phyloP scores from a whole-genome alignment of 2,888 invertebrate genomes.

The Spisula subtruncata region DNA sequence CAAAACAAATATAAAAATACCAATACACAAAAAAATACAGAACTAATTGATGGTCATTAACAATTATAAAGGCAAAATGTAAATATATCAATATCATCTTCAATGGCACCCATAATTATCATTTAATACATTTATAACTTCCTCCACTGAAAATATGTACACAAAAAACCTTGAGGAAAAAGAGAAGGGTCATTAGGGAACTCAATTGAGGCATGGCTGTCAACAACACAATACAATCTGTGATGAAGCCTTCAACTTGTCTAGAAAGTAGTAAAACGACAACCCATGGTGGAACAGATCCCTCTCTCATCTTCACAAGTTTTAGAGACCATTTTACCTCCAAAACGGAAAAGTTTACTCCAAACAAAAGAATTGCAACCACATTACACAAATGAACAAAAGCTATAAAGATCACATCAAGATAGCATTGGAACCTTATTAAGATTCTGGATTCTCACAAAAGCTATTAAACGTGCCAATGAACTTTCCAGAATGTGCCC shows the following conservation, averaged over 20 bases:
- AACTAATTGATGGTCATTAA: no score
- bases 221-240: no score
- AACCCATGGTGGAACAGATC: no score
- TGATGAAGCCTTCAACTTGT: no score
- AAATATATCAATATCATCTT: no score
- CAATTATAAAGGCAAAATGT: no score
- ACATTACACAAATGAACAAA: neutral
- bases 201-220: neutral
- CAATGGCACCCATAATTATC: no score
- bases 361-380: neutral
- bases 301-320: neutral
- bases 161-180: no score
- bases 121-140: no score
- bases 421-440: neutral
- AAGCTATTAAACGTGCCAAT: conserved; percentile 15
- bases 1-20: neutral
- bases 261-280: no score
- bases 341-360: neutral
- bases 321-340: neutral
- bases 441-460: conserved; percentile 9
- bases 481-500: neutral
- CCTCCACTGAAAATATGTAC: no score
- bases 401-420: neutral
- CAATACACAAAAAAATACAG: no score
- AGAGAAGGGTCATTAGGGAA: neutral